Evolutionary conservation across 2,113 vertebrate genomes (phyloP), one percentile per base, ranked within the genome.

Genomic region (Tragelaphus strepsiceros): DNA sequence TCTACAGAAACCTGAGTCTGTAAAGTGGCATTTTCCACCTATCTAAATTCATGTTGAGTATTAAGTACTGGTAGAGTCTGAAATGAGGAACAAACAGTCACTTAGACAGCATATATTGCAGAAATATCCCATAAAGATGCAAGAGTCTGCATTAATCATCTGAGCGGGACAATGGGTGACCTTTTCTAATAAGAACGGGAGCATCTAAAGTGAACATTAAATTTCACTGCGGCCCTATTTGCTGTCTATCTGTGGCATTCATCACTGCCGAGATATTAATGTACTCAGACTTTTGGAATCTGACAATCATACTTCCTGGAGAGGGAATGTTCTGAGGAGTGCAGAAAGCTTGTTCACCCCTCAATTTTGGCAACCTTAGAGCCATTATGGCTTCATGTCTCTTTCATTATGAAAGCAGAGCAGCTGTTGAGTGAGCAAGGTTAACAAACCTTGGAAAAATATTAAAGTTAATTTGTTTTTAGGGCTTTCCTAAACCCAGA

Each of bases 161-260:
- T 67, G 91, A 98, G 91, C 77, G 87, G 98, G 98, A 98, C 98
- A 98, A 98, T 98, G 85, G 54, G 86, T 99, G 98, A 99, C 98
- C 98, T 99, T 99, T 99, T 98, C 98, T 98, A 98, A 98, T 98
- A 98, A 97, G 98, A 98, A 98, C 98, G 26, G 59, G 98, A 98
- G 96, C 97, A 98, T 98, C 96, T 96, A 98, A 98, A 98, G 97
- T 88, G 98, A 97, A 89, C 97, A 98, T 98, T 98, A 98, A 97
- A 98, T 98, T 98, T 97, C 17, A 0, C 93, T 64, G 97, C 35
- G 85, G 96, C 80, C 67, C 87, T 98, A 88, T 98, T 98, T 98
- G 98, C 98, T 95, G 92, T 96, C 61, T 51, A 35, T 97, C 97
- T 98, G 87, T 89, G 95, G 90, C 98, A 98, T 98, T 98, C 98